Conservation (phyloP, 2,113 vertebrate species). For the Pica pica region DNA sequence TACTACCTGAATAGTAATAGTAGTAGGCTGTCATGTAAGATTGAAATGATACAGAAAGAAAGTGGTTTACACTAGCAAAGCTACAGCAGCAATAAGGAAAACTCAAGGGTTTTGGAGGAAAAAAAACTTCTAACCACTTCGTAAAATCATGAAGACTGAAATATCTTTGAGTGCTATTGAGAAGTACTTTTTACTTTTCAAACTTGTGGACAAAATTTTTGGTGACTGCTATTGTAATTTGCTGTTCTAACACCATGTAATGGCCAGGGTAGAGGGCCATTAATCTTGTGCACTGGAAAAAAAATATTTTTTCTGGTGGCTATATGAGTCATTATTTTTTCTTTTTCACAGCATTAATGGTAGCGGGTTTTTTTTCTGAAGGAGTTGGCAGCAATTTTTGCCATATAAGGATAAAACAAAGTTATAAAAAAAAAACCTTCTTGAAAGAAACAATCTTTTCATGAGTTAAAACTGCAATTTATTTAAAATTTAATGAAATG, state of each 20-base stretch:
- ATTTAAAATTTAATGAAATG: conserved; percentile 73
- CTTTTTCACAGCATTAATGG: background rate
- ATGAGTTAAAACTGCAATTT: conserved; percentile 60
- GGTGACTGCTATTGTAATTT: background rate
- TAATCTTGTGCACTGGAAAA: background rate
- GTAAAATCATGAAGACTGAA: background rate
- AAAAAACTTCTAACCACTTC: background rate
- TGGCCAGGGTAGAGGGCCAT: background rate
- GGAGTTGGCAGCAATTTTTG: background rate
- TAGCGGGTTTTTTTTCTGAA: background rate
- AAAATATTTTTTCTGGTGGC: background rate
- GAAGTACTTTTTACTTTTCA: background rate
- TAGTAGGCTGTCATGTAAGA: background rate
- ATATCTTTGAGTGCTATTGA: background rate
- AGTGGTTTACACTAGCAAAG: background rate
- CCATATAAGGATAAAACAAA: background rate
- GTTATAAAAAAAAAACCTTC: background rate
- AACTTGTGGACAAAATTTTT: background rate
- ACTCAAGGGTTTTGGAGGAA: background rate
- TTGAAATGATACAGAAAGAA: background rate
- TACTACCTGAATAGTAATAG: background rate
- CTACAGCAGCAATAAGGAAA: background rate
- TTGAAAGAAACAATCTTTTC: conserved; percentile 58
- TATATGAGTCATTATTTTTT: conserved; percentile 4
- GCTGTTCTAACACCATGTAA: background rate